Evolutionary conservation across 1,140 invertebrate species (phyloP).

Genomic region (Drosophila trapezifrons): DNA sequence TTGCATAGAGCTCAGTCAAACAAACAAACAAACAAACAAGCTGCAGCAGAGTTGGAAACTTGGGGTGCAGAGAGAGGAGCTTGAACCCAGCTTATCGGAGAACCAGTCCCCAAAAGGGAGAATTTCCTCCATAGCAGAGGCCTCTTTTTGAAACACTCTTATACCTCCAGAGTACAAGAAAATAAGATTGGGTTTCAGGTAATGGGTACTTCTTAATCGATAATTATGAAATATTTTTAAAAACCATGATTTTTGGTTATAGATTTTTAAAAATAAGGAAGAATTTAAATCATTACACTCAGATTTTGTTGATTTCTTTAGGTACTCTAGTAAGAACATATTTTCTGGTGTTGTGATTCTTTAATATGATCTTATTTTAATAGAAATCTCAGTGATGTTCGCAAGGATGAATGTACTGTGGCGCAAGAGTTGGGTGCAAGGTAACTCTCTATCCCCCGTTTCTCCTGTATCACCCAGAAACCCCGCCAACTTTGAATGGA

Average conservation of each 20-base stretch:
- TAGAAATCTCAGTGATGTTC: too few relatives aligned
- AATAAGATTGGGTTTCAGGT: background rate
- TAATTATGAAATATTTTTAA: too few relatives aligned
- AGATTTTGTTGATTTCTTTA: too few relatives aligned
- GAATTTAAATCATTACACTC: too few relatives aligned
- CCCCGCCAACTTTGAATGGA: constrained; percentile 16
- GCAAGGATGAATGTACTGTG: background rate
- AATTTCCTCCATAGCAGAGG: background rate
- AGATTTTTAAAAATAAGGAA: too few relatives aligned
- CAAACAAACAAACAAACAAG: constrained; percentile 55
- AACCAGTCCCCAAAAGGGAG: background rate
- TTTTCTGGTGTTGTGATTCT: too few relatives aligned
- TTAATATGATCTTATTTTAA: too few relatives aligned
- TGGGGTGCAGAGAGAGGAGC: constrained; percentile 22
- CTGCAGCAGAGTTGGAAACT: constrained; percentile 28
- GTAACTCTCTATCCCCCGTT: constrained; percentile 1
- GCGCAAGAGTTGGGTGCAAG: background rate
- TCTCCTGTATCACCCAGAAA: constrained; percentile 8
- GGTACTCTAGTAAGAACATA: too few relatives aligned
- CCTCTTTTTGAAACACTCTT: background rate
- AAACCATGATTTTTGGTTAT: too few relatives aligned
- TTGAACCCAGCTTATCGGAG: constrained; percentile 54
- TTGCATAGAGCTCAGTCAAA: constrained; percentile 54
- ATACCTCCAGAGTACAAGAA: background rate
- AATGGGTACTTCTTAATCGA: background rate